Base-by-base conservation (phyloP, 1,140 invertebrate species). In the Lasioglossum baleicum region DNA sequence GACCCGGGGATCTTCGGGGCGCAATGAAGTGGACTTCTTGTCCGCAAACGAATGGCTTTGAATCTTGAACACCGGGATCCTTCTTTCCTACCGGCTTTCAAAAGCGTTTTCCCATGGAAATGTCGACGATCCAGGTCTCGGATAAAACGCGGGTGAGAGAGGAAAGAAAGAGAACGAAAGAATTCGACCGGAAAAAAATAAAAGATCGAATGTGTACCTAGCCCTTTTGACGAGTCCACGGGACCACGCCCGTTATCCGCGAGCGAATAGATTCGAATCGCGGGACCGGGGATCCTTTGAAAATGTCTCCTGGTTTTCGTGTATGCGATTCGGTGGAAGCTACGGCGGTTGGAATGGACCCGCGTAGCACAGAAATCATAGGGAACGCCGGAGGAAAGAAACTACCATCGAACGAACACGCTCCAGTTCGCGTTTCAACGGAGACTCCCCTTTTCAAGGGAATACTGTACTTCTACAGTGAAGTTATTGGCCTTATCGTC, bases 21-120 rank as follows among this genome's bases (percentile, higher is more conserved):
- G 64, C 40, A 44, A 66, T 66, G 64, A 67, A 67, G 65, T 67
- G 44, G 65, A 67, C n/a, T 67, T n/a, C 65, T 48, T 26, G 65
- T 67, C 65, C n/a, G 65, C 42, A 48, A 67, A 67, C 65, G 65
- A 67, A 67, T 67, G 42, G 42, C 65, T 66, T 44, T 67, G 65
- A 67, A 48, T 67, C 42, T 26, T 26, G 42, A 48, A 26, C 10
- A 20, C 20, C 15, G 10, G n/a, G 17, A 51, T 48, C 22, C n/a
- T 15, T 13, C 11, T 26, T 26, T 53, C 2, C 35, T 20, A n/a
- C 20, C 6, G 3, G 40, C 6, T 67, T 44, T 48, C n/a, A n/a
- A 67, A 48, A 67, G 65, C 6, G 20, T n/a, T 67, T 48, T 42
- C 42, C 65, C 65, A 67, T 48, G 65, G 42, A 67, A 67, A 48